Percentiles rank a stretch among this genome's conserved stretches.
phyloP scores from a whole-genome alignment of 2,113 vertebrate species.

The Ptilorrhoa leucosticta region DNA sequence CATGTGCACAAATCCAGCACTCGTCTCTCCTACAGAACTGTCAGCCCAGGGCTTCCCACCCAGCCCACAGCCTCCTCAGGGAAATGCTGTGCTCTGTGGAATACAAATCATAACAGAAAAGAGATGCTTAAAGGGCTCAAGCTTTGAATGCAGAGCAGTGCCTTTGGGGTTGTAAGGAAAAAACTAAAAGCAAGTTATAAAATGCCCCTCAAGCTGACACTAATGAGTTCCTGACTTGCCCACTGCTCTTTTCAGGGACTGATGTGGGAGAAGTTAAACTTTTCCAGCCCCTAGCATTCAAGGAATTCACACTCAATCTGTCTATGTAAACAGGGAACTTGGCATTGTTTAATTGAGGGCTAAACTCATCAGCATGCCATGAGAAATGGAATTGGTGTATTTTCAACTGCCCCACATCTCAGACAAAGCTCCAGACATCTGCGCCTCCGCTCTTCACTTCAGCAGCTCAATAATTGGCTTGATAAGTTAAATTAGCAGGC shows the following conservation, averaged over 20 bases:
- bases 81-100: neutral
- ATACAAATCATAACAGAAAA: neutral
- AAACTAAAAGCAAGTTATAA: neutral
- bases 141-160: accelerated
- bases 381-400: neutral
- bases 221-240: neutral
- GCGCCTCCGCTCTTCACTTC: accelerated
- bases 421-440: neutral
- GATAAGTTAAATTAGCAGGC: neutral
- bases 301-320: neutral
- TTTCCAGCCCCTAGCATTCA: neutral
- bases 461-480: neutral
- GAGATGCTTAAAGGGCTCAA: accelerated
- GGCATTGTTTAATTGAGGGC: neutral
- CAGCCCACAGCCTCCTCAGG: neutral
- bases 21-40: neutral
- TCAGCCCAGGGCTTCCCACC: neutral
- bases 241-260: neutral
- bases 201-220: neutral
- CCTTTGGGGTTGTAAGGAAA: neutral
- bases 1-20: neutral
- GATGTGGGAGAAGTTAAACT: neutral
- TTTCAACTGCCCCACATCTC: neutral
- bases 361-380: neutral
- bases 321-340: neutral